A percentile compares a stretch with the other conserved stretches of the same genome.
Conservation (phyloP, 2,113 vertebrate genomes). For the Rhabdornis inornatus region DNA sequence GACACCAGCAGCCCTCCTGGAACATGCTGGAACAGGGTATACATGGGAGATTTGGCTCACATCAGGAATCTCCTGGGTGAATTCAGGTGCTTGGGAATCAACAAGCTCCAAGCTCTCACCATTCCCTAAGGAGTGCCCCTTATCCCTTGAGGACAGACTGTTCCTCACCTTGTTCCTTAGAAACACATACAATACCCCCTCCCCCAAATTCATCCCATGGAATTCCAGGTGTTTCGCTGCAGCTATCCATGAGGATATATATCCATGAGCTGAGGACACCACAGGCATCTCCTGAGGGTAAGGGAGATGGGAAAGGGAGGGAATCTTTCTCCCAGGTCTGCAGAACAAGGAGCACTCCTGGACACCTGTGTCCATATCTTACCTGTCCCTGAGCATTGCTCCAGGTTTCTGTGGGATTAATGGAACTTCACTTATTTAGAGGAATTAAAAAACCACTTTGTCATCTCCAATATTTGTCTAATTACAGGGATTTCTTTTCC, state of each 20-base stretch:
- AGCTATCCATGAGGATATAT: not conserved
- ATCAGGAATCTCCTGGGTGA: rapidly evolving
- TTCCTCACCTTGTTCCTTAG: not conserved
- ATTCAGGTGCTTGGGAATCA: not conserved
- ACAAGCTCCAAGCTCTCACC: not conserved
- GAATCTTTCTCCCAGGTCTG: not conserved
- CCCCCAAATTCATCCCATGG: rapidly evolving
- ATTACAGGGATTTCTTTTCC: not conserved
- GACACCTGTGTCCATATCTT: not conserved
- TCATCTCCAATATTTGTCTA: not conserved
- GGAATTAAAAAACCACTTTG: not conserved
- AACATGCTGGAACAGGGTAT: not conserved
- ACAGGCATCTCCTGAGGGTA: not conserved
- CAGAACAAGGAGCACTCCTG: not conserved
- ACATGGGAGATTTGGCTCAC: not conserved
- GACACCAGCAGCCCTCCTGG: not conserved
- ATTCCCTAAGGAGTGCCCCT: not conserved
- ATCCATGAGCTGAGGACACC: not conserved
- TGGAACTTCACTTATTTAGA: rapidly evolving
- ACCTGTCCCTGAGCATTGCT: not conserved
- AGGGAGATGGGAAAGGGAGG: not conserved
- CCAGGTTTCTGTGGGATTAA: not conserved
- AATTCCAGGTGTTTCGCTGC: not conserved
- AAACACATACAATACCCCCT: not conserved
- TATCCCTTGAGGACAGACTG: not conserved